phyloP scores from a whole-genome alignment of 2,113 vertebrate genomes.

The Loxodonta africana region DNA sequence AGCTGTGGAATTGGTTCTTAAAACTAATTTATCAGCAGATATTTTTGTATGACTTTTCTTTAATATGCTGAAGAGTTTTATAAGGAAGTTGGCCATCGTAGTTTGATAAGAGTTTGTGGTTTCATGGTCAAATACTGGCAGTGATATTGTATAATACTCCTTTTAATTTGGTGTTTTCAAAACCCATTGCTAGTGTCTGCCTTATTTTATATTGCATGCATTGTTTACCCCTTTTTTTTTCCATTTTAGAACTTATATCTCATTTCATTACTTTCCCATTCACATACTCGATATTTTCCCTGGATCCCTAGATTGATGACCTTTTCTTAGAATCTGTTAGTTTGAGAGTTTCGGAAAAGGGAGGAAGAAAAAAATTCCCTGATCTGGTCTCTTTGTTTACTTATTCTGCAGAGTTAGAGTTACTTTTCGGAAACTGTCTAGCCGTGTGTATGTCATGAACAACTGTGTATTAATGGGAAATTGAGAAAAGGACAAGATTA shows the following conservation, averaged over 20 bases:
- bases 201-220: not conserved
- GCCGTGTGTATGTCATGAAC: not conserved
- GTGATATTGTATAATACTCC: not conserved
- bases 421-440: not conserved
- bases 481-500: not conserved
- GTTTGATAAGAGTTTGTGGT: constrained; percentile 15
- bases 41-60: not conserved
- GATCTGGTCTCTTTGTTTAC: not conserved
- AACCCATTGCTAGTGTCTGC: not conserved
- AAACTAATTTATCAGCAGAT: not conserved
- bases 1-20: not conserved
- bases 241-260: not conserved
- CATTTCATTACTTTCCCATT: not conserved
- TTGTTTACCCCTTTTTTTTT: no score
- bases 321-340: constrained; percentile 46
- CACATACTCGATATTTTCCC: constrained; percentile 7
- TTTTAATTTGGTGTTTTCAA: not conserved
- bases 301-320: not conserved
- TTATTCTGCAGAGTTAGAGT: not conserved
- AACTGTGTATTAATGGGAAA: not conserved
- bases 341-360: constrained; percentile 31
- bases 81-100: not conserved
- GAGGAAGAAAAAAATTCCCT: not conserved
- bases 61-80: constrained; percentile 7
- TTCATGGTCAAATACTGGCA: constrained; percentile 23